Percentiles rank a stretch among this genome's conserved stretches.
phyloP scores from a whole-genome alignment of 1,140 invertebrate species.

The Hyposmocoma kahamanoa region DNA sequence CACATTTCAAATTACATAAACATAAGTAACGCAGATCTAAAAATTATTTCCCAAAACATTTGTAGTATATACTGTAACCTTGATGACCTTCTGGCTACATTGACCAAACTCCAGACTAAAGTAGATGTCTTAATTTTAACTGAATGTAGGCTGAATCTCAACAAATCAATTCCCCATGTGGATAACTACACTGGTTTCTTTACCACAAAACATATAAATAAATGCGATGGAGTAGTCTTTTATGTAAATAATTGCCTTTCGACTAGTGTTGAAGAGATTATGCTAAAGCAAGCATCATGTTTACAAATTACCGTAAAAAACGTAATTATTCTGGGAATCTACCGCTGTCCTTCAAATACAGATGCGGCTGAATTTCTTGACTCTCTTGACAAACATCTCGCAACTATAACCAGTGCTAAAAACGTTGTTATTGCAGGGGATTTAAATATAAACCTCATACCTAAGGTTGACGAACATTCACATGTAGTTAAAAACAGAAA shows the following conservation, averaged over 20 bases:
- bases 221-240: not conserved
- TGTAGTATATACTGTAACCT: not conserved
- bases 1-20: not conserved
- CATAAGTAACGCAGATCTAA: not conserved
- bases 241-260: not conserved
- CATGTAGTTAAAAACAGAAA: not conserved
- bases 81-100: not conserved
- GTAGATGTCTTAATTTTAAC: slow-evolving; percentile 4
- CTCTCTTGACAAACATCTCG: not conserved
- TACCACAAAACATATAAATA: not conserved
- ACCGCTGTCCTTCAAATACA: not conserved
- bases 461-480: not conserved
- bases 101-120: not conserved
- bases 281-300: too few relatives aligned
- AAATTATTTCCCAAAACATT: not conserved
- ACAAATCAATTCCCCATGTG: not conserved
- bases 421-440: slow-evolving; percentile 1
- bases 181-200: not conserved
- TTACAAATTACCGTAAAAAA: not conserved
- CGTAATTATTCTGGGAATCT: not conserved
- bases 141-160: not conserved
- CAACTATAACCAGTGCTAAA: too few relatives aligned
- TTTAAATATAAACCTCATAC: slow-evolving; percentile 5
- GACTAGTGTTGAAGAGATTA: not conserved
- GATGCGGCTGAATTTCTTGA: not conserved